Conservation (phyloP, 1,140 invertebrate genomes). For the Marisa cornuarietis region DNA sequence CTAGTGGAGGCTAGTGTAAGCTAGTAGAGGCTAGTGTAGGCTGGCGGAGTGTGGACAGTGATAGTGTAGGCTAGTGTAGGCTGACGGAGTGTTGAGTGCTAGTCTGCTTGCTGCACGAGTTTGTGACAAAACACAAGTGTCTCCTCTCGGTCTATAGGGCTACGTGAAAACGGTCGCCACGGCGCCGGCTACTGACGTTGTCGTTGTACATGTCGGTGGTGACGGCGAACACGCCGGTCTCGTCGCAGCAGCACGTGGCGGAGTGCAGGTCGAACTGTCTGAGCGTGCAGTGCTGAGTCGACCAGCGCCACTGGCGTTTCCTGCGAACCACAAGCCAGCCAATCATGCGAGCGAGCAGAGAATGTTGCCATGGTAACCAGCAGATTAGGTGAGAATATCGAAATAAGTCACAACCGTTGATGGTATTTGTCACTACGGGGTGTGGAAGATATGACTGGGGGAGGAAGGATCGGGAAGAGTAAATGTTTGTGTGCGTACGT, state of each 20-base stretch:
- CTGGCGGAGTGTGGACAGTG: too few relatives aligned
- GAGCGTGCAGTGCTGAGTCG: conserved; percentile 38
- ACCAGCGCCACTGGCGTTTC: conserved; percentile 45
- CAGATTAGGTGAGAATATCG: background rate
- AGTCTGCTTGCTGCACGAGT: too few relatives aligned
- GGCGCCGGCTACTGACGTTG: conserved; percentile 49
- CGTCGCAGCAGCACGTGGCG: conserved; percentile 50
- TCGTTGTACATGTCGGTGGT: conserved; percentile 65
- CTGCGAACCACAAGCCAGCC: conserved; percentile 25
- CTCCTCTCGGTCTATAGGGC: background rate
- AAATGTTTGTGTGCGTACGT: background rate
- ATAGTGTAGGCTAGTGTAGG: too few relatives aligned
- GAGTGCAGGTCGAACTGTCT: conserved; percentile 27
- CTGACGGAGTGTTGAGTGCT: too few relatives aligned
- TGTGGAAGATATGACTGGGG: background rate
- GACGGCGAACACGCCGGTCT: conserved; percentile 57
- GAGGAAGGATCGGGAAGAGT: background rate
- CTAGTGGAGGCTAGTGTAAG: too few relatives aligned
- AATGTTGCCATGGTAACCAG: background rate
- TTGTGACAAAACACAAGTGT: too few relatives aligned
- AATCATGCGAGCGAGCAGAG: background rate
- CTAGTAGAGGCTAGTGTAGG: too few relatives aligned
- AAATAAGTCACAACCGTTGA: background rate
- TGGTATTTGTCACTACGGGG: background rate
- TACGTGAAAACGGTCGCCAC: background rate